Base-by-base conservation (phyloP, 2,113 vertebrate species). In the Hydrochoerus hydrochaeris region DNA sequence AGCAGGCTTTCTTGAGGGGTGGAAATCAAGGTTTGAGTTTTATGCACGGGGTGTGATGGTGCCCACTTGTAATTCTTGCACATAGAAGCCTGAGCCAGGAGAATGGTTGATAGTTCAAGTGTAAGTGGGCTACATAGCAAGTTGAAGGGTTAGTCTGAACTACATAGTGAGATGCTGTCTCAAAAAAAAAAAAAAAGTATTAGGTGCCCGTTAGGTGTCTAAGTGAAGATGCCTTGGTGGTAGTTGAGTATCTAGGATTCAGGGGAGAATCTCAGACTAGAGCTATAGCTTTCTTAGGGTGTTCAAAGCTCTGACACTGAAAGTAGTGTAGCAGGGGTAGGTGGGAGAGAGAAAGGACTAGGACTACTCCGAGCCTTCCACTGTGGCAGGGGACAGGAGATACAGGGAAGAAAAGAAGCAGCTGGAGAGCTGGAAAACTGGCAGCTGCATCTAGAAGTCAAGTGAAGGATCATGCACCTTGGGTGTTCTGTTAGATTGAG, bases 241-340 rank as follows among this genome's bases (percentile, higher is more conserved):
- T 2, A 54, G 46, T 78, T 49, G 77, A 52, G 26, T 78, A 78
- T 78, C 62, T 93, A 65, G 71, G 38, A 35, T 78, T 91, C 22
- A 91, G 63, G 63, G 13, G 35, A 89, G 28, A 88, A 80, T 24
- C 22, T 63, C 28, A 67, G 54, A 41, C 73, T 92, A 26, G 20
- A 89, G 13, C 22, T 71, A 17, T 22, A 49, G 35, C 71, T 95
- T 78, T 86, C 17, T 38, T 82, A 5, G 73, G 62, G 22, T 63
- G 52, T 86, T 86, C 95, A 58, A 86, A 57, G 57, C 57, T 92
- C 92, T 49, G n/a, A 89, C 54, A 49, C 46, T 80, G 71, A 92
- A 65, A 46, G 38, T 58, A 65, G 11, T 85, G 57, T 81, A 71
- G 80, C 2, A 85, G 60, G 30, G 3, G 10, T 65, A 49, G 44